A percentile compares a stretch with the other conserved stretches of the same genome.
phyloP scores from a whole-genome alignment of 2,113 vertebrate species.

The Ramphastos sulfuratus region DNA sequence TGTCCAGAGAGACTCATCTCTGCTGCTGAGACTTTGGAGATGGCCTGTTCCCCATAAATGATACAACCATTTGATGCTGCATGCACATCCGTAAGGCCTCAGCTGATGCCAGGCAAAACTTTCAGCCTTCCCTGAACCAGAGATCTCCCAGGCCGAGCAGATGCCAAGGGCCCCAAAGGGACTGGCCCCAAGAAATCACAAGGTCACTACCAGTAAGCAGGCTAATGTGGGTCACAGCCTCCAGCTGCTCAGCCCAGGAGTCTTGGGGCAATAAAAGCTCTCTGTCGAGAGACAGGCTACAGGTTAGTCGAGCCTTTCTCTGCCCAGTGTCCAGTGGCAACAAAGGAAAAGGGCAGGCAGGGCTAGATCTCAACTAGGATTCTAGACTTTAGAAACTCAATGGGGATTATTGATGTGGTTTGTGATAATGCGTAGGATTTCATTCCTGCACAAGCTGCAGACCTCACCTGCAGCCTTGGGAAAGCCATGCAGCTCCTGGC shows the following conservation, averaged over 20 bases:
- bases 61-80: neutral
- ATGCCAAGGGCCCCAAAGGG: neutral
- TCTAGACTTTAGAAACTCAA: neutral
- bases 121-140: fast-evolving
- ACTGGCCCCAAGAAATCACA: neutral
- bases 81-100: neutral
- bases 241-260: neutral
- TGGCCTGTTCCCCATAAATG: neutral
- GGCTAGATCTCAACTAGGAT: neutral
- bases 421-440: neutral
- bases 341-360: neutral
- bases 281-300: neutral
- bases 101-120: neutral
- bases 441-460: neutral
- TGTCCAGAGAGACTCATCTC: neutral
- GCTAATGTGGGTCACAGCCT: neutral
- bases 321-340: neutral
- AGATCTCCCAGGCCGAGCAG: neutral
- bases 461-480: neutral
- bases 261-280: neutral
- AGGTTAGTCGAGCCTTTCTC: neutral
- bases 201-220: neutral
- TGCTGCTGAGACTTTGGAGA: fast-evolving
- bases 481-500: neutral
- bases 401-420: neutral